Percentiles rank a stretch among this genome's conserved stretches.
Conservation (phyloP, 2,113 vertebrate species). For the Microcebus lehilahytsara region DNA sequence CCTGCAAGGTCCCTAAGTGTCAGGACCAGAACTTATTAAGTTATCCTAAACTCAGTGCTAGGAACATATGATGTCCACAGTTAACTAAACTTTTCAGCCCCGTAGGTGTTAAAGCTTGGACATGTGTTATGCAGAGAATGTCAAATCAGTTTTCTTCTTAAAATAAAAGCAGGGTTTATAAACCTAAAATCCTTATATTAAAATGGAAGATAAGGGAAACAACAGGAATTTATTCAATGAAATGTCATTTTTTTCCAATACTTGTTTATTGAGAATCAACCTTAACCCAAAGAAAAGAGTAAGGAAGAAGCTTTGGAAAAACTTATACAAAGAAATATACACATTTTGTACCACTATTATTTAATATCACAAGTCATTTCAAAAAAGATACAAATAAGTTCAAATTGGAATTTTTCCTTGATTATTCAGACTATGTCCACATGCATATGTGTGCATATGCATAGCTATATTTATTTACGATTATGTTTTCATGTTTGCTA, state of each 20-base stretch:
- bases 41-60: not conserved
- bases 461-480: not conserved
- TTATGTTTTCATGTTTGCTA: not conserved
- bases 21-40: not conserved
- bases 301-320: not conserved
- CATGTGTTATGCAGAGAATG: not conserved
- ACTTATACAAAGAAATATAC: not conserved
- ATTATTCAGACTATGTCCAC: not conserved
- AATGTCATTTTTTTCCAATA: not conserved
- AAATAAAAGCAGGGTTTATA: not conserved
- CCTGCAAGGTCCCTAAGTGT: not conserved
- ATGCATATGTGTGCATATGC: not conserved
- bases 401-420: not conserved
- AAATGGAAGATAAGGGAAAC: not conserved
- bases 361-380: not conserved
- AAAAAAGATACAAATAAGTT: not conserved
- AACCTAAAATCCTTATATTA: not conserved
- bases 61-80: not conserved
- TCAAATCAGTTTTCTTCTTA: not conserved
- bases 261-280: not conserved
- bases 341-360: not conserved
- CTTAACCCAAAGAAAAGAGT: not conserved
- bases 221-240: not conserved
- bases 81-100: constrained; percentile 19
- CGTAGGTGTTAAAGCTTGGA: not conserved